These are phyloP conservation scores for Heliconius nattereri DNA, from an alignment of 1,140 invertebrate species.

Conservation along the genomic window DNA sequence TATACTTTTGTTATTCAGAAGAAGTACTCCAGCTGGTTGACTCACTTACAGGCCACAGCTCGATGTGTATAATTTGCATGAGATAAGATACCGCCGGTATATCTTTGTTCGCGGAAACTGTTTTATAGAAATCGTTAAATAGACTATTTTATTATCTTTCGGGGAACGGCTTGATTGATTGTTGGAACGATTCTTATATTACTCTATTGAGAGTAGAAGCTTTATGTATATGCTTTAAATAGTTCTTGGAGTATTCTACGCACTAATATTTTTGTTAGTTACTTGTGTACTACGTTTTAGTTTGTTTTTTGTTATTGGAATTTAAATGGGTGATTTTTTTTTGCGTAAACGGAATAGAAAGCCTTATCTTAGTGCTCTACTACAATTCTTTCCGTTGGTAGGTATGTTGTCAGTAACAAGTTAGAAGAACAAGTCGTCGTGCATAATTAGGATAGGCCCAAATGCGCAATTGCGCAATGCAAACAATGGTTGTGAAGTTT, in stretches of 20 bases:
- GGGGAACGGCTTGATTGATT: conserved; percentile 33
- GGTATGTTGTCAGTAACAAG: too few species aligned
- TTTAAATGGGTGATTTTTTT: neutral
- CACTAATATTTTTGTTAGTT: neutral
- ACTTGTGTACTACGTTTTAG: neutral
- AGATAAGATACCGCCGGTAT: conserved; percentile 54
- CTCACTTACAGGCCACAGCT: conserved; percentile 33
- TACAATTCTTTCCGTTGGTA: too few species aligned
- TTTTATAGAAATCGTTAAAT: conserved; percentile 43
- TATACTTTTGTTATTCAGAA: conserved; percentile 31
- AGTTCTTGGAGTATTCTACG: neutral
- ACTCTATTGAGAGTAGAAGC: neutral
- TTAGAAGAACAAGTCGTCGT: too few species aligned
- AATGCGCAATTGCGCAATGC: too few species aligned
- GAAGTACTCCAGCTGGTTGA: conserved; percentile 37
- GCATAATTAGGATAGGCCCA: too few species aligned
- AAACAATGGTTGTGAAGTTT: too few species aligned
- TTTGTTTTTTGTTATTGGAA: neutral
- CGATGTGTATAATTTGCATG: conserved; percentile 45
- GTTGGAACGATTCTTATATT: conserved; percentile 13
- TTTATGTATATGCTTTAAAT: neutral
- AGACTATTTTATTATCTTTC: conserved; percentile 40
- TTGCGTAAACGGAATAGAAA: too few species aligned
- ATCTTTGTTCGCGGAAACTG: conserved; percentile 63
- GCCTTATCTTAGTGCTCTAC: too few species aligned